Percentiles rank a stretch among this genome's conserved stretches.
Conservation (phyloP, 1,140 invertebrate genomes). For the Monomorium pharaonis region DNA sequence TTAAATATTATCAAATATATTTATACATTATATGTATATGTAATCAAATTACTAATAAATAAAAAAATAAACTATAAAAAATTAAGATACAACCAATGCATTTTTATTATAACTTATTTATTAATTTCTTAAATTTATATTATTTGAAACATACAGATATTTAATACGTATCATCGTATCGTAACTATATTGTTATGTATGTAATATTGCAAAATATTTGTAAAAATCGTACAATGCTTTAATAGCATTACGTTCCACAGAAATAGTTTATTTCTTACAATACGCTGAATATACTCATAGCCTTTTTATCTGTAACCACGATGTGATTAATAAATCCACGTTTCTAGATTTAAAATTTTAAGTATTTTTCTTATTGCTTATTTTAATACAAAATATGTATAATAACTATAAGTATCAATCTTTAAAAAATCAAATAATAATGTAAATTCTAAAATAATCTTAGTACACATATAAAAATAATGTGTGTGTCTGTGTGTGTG, state of each 20-base stretch:
- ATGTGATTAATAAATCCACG: not conserved
- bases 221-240: not conserved
- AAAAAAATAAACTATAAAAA: not conserved
- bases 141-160: not conserved
- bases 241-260: not conserved
- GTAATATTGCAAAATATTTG: not conserved
- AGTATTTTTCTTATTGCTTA: not conserved
- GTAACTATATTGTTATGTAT: not conserved
- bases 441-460: not conserved
- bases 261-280: not conserved
- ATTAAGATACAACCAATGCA: not conserved
- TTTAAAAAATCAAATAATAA: not conserved
- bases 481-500: too few relatives aligned
- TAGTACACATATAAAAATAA: too few relatives aligned
- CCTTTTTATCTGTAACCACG: not conserved
- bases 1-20: too few relatives aligned
- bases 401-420: not conserved
- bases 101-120: not conserved
- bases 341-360: not conserved
- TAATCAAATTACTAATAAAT: not conserved
- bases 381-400: not conserved
- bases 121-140: not conserved
- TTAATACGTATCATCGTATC: not conserved
- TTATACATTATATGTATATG: too few relatives aligned
- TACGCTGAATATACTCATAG: not conserved